phyloP scores from a whole-genome alignment of 1,140 invertebrate species.

The Bactericera cockerelli region DNA sequence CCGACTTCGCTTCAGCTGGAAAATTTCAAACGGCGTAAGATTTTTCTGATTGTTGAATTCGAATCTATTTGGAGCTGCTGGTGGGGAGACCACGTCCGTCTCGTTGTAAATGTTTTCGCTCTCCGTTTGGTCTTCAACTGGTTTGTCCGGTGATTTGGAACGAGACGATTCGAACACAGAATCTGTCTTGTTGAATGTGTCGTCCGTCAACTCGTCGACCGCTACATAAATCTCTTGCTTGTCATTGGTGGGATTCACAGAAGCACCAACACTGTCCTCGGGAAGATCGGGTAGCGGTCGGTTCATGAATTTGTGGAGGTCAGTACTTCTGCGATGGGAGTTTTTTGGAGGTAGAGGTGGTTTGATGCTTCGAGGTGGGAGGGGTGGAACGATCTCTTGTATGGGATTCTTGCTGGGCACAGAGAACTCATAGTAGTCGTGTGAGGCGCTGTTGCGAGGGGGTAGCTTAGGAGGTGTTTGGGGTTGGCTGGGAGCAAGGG shows the following conservation, averaged over 20 bases:
- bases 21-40: conserved; percentile 1
- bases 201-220: background rate
- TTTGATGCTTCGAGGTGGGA: conserved; percentile 23
- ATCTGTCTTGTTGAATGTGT: background rate
- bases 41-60: background rate
- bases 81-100: too few relatives aligned
- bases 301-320: conserved; percentile 13
- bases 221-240: background rate
- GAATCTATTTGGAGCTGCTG: background rate
- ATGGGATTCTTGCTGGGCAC: conserved; percentile 16
- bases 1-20: background rate
- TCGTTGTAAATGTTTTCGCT: background rate
- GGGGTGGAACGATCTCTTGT: conserved; percentile 20
- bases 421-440: conserved; percentile 30
- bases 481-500: conserved; percentile 31
- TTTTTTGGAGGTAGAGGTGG: conserved; percentile 32
- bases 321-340: conserved; percentile 27
- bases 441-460: conserved; percentile 13
- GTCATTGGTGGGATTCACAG: background rate
- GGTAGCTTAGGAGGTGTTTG: conserved; percentile 34
- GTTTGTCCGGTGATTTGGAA: too few relatives aligned
- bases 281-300: conserved; percentile 17
- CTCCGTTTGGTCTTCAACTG: too few relatives aligned
- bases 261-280: background rate
- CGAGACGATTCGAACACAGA: too few relatives aligned